Conservation (phyloP, 1,140 invertebrate genomes). For the Rhyzopertha dominica region DNA sequence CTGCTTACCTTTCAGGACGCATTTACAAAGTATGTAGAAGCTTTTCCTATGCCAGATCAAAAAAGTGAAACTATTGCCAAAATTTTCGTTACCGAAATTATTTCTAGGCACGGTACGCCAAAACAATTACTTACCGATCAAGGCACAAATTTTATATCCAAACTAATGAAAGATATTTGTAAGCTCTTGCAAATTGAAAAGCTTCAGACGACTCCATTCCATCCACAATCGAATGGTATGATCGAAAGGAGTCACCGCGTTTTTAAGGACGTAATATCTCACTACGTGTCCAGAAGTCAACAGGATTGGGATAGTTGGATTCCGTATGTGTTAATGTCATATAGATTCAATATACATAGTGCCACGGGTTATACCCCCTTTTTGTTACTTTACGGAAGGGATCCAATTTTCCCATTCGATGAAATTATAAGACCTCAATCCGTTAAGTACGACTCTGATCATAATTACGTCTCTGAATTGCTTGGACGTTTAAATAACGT, state of each 20-base stretch:
- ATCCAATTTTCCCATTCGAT: conserved; percentile 20
- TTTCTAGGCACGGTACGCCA: conserved; percentile 29
- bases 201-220: conserved; percentile 30
- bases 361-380: conserved; percentile 30
- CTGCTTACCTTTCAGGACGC: conserved; percentile 40
- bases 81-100: conserved; percentile 26
- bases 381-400: conserved; percentile 22
- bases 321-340: conserved; percentile 19
- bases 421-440: conserved; percentile 16
- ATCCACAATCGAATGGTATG: conserved; percentile 27
- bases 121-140: conserved; percentile 33
- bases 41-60: conserved; percentile 23
- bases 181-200: conserved; percentile 33
- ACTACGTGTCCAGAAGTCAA: conserved; percentile 22
- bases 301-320: conserved; percentile 40
- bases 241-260: conserved; percentile 24
- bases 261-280: conserved; percentile 18
- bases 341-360: conserved; percentile 30
- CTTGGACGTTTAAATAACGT: no score
- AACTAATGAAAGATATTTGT: conserved; percentile 29
- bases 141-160: conserved; percentile 33
- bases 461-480: conserved; percentile 19
- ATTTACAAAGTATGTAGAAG: conserved; percentile 27
- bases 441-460: conserved; percentile 16
- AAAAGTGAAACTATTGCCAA: conserved; percentile 23